Percentiles rank a stretch among this genome's conserved stretches.
Conservation (phyloP, 1,140 invertebrate species). For the Linepithema humile region DNA sequence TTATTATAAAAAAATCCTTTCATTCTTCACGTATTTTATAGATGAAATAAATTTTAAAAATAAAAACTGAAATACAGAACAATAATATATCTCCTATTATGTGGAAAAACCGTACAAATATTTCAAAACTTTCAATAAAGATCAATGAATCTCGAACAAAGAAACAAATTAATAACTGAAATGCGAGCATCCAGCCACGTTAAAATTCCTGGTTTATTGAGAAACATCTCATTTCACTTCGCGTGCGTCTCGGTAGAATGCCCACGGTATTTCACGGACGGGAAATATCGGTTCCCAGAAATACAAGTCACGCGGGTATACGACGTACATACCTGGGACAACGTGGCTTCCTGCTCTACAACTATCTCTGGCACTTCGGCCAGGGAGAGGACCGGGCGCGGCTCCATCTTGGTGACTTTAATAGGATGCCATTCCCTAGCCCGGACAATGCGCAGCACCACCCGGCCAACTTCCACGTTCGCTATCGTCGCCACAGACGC, state of each 20-base stretch:
- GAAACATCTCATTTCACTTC: conserved; percentile 22
- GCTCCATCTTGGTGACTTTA: conserved; percentile 67
- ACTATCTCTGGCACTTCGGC: conserved; percentile 60
- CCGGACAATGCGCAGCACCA: conserved; percentile 58
- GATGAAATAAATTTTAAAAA: background rate
- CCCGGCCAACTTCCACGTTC: conserved; percentile 38
- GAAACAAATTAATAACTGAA: background rate
- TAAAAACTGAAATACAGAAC: background rate
- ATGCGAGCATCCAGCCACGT: background rate
- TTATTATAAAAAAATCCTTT: background rate
- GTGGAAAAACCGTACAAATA: background rate
- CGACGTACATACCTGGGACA: conserved; percentile 55
- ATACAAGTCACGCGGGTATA: conserved; percentile 42
- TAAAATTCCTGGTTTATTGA: background rate
- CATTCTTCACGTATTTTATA: background rate
- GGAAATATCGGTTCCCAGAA: conserved; percentile 57
- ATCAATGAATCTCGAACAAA: background rate
- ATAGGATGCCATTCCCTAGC: conserved; percentile 68
- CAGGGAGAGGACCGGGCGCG: conserved; percentile 22
- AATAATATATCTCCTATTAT: background rate
- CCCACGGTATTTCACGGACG: background rate
- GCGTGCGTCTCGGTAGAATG: conserved; percentile 37
- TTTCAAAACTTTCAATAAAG: background rate
- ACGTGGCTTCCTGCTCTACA: conserved; percentile 27
- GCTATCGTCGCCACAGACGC: conserved; percentile 30